Base-by-base conservation (phyloP, 2,888 invertebrate species). In the Lissonota sp. region DNA sequence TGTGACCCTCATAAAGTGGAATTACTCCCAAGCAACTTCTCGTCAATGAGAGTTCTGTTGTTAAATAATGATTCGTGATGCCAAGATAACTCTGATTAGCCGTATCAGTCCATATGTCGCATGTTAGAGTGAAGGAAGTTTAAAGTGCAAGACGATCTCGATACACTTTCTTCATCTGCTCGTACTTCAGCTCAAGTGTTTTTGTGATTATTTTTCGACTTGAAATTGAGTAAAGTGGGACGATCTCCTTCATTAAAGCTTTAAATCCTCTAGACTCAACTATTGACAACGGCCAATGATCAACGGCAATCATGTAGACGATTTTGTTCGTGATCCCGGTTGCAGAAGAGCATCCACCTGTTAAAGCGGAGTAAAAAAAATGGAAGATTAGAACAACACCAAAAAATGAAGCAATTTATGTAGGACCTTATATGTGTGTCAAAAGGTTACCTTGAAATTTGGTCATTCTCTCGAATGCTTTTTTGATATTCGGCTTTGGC, bases 101-200 rank as follows among this genome's bases (percentile, higher is more conserved):
- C 57, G 83, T 78, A 84, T 87, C 86, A 63, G 83, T 84, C 86
- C 88, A 88, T 79, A 85, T 84, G 73, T 87, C 86, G 71, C 86
- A 86, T 60, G 87, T 88, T 73, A 88, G 80, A 74, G 84, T 85
- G 75, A 84, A 53, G 8, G 60, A 40, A 7, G 40, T 12, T 12
- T 39, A 6, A 40, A 64, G 39, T 49, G 57, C 39, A 7, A 79
- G 49, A 42, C 57, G 8, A n/a, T 51, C 16, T 16, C 60, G 10
- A 40, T 66, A 77, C 39, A 42, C 51, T 16, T 55, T 39, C 53
- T 73, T 55, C 57, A 74, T 53, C 42, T 39, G 12, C 3, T 57
- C 71, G 40, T 81, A 83, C 44, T 78, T 62, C 8, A 62, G 37
- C 60, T 76, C 79, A 10, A 80, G 6, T 44, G 42, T 55, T n/a